These are phyloP conservation scores for Pelecanoides urinatrix DNA, from an alignment of 2,113 vertebrate species.

Conservation along the genomic window DNA sequence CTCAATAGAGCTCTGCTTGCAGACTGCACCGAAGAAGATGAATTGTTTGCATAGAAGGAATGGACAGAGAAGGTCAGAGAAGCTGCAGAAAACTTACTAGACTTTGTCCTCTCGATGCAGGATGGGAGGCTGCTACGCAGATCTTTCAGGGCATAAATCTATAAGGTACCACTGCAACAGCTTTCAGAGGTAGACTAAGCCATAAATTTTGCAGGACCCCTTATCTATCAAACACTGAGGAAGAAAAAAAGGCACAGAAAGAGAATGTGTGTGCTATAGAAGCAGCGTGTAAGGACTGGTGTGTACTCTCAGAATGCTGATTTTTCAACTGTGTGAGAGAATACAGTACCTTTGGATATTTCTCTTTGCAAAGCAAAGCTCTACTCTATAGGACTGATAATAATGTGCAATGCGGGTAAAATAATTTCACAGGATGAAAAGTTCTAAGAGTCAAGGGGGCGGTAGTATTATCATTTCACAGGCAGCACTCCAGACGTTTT, in stretches of 20 bases:
- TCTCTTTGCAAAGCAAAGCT: background rate
- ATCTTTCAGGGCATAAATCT: slow-evolving; percentile 7
- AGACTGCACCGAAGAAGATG: slow-evolving; percentile 60
- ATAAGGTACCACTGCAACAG: background rate
- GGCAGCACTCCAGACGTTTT: background rate
- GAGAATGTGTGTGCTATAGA: background rate
- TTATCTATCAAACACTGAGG: background rate
- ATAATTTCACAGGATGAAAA: background rate
- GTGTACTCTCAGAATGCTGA: background rate
- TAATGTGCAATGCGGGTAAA: background rate
- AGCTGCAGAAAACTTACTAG: background rate
- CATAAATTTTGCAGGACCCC: background rate
- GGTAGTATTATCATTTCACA: background rate
- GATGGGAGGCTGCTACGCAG: slow-evolving; percentile 21
- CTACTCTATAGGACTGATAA: background rate
- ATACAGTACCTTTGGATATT: background rate
- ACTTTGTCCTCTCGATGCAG: slow-evolving; percentile 34
- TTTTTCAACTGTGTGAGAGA: background rate
- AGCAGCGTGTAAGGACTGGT: background rate
- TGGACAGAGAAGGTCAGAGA: slow-evolving; percentile 74
- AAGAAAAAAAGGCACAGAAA: background rate
- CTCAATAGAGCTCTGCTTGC: slow-evolving; percentile 56
- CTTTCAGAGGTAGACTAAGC: background rate
- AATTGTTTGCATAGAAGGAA: slow-evolving; percentile 67
- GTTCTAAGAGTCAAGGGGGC: background rate